These are phyloP conservation scores for Acomys russatus DNA, from an alignment of 2,797 vertebrate species.

Conservation along the genomic window DNA sequence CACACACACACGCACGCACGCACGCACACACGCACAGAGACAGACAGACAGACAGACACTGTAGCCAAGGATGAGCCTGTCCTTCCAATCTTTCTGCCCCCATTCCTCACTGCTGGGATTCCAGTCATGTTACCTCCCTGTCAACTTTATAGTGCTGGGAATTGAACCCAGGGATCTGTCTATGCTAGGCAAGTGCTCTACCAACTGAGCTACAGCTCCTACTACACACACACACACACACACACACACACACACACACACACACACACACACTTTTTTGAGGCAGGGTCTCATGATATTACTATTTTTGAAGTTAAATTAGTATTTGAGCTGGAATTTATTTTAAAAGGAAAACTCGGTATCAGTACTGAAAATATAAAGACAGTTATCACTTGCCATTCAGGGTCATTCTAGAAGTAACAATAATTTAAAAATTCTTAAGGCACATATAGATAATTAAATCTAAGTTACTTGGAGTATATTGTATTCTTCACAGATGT, in stretches of 20 bases:
- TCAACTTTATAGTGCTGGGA: background rate
- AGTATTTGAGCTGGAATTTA: slow-evolving; percentile 38
- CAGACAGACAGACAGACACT: background rate
- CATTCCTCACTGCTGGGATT: background rate
- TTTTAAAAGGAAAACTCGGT: background rate
- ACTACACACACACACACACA: too few species aligned
- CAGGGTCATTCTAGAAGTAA: background rate
- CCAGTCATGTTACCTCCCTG: background rate
- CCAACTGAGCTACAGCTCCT: background rate
- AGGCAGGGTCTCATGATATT: background rate
- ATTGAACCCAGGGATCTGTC: background rate
- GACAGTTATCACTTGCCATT: background rate
- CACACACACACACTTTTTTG: background rate
- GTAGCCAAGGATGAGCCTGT: background rate
- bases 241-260: too few species aligned
- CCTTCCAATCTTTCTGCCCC: background rate
- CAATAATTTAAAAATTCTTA: background rate
- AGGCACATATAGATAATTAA: background rate
- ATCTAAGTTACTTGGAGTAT: background rate
- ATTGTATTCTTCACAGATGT: background rate
- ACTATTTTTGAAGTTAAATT: slow-evolving; percentile 45
- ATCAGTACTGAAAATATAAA: slow-evolving; percentile 3
- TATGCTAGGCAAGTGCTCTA: background rate
- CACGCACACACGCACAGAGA: background rate
- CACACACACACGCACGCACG: background rate